Percentiles rank a stretch among this genome's conserved stretches.
Evolutionary conservation across 1,140 invertebrate genomes (phyloP).

Genomic region (Drosophila littoralis): DNA sequence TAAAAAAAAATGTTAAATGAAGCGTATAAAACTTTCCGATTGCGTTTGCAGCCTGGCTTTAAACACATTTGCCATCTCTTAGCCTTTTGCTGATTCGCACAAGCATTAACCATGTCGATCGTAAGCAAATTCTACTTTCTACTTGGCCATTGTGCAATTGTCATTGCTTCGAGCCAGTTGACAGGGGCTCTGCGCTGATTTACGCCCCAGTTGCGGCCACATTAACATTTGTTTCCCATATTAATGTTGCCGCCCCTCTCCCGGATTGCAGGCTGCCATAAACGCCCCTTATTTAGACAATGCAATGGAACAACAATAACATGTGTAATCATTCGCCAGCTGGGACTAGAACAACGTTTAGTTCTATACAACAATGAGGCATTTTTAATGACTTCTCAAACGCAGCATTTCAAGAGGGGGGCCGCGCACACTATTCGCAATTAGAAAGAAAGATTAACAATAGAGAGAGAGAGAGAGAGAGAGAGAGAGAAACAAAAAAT

Average conservation of each 20-base stretch:
- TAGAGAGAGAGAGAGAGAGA: not conserved
- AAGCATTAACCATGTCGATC: too few species aligned
- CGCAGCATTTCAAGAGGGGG: slow-evolving; percentile 3
- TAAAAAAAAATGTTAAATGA: too few species aligned
- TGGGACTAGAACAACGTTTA: slow-evolving; percentile 23
- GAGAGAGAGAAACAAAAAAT: not conserved
- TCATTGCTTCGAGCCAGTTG: slow-evolving; percentile 9
- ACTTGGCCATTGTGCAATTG: not conserved
- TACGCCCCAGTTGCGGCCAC: slow-evolving; percentile 29
- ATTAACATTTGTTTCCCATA: slow-evolving; percentile 3
- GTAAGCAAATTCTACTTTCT: not conserved
- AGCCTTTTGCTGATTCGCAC: too few species aligned
- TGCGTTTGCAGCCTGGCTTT: too few species aligned
- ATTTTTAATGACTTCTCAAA: slow-evolving; percentile 50
- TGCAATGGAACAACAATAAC: slow-evolving; percentile 26
- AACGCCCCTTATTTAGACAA: slow-evolving; percentile 35
- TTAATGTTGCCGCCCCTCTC: slow-evolving; percentile 1
- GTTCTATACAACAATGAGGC: slow-evolving; percentile 28
- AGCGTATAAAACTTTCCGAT: too few species aligned
- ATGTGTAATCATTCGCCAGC: slow-evolving; percentile 49
- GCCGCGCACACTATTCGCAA: too few species aligned
- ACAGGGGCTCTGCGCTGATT: slow-evolving; percentile 27
- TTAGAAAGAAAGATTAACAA: too few species aligned
- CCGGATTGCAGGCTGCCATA: not conserved
- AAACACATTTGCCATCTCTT: too few species aligned